A percentile compares a stretch with the other conserved stretches of the same genome.
Evolutionary conservation across 2,113 vertebrate genomes (phyloP).

Genomic region (Nesogale talazaci): DNA sequence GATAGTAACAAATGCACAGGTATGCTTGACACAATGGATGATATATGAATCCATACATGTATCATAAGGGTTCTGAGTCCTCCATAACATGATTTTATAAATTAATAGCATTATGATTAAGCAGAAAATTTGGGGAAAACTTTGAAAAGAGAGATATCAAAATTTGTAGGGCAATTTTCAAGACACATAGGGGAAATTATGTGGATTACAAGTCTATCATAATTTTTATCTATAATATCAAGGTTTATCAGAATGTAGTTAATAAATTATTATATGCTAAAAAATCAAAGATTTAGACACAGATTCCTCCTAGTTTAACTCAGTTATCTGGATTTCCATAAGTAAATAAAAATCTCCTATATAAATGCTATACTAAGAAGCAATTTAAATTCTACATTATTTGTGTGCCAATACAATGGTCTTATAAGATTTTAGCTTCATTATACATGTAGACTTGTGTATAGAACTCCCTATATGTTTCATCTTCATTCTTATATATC

Average conservation of each 20-base stretch:
- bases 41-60: too few relatives aligned
- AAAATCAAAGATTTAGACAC: slow-evolving; percentile 64
- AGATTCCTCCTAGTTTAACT: slow-evolving; percentile 63
- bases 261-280: slow-evolving; percentile 71
- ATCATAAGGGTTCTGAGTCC: too few relatives aligned
- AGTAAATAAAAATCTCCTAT: slow-evolving; percentile 59
- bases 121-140: neutral
- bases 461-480: neutral
- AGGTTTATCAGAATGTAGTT: neutral
- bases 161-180: neutral
- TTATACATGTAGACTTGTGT: neutral
- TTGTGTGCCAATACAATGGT: slow-evolving; percentile 45
- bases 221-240: neutral
- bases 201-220: neutral
- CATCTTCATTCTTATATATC: slow-evolving; percentile 40
- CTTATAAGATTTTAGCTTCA: slow-evolving; percentile 45
- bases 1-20: too few relatives aligned
- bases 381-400: slow-evolving; percentile 11
- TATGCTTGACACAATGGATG: too few relatives aligned
- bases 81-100: too few relatives aligned
- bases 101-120: neutral
- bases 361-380: slow-evolving; percentile 66
- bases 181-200: neutral
- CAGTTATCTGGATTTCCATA: slow-evolving; percentile 60
- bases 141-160: neutral